phyloP scores from a whole-genome alignment of 1,140 invertebrate genomes.

The Drosophila azteca region DNA sequence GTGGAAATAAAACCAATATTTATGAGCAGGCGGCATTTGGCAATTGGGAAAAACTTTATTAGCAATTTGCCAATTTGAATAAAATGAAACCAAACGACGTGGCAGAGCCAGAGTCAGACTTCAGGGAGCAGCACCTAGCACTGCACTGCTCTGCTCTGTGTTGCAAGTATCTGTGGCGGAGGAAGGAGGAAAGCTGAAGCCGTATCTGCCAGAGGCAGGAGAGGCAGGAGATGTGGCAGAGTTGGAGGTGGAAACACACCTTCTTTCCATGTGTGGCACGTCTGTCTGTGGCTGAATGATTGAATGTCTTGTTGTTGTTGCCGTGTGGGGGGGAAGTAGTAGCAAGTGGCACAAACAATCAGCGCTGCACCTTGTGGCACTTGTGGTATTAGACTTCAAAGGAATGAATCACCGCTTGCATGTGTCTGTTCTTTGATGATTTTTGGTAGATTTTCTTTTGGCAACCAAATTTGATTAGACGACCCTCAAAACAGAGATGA shows the following conservation, averaged over 20 bases:
- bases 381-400: constrained; percentile 25
- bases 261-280: constrained; percentile 14
- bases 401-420: constrained; percentile 11
- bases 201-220: neutral
- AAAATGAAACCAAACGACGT: constrained; percentile 35
- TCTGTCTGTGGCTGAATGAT: constrained; percentile 17
- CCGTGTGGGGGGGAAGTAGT: neutral
- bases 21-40: constrained; percentile 40
- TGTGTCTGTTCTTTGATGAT: neutral
- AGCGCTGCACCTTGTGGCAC: constrained; percentile 8
- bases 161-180: too few species aligned
- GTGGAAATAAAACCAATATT: constrained; percentile 61
- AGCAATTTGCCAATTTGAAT: constrained; percentile 71
- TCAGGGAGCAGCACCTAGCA: constrained; percentile 10
- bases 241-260: constrained; percentile 29
- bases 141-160: too few species aligned
- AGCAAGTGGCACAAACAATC: constrained; percentile 35
- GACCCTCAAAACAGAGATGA: too few species aligned
- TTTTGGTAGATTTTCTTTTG: neutral
- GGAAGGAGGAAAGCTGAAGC: neutral
- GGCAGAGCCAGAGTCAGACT: neutral
- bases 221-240: constrained; percentile 9
- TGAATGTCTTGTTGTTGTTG: constrained; percentile 22
- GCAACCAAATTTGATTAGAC: too few species aligned
- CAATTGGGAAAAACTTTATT: constrained; percentile 60